Percentiles rank a stretch among this genome's conserved stretches.
These are phyloP conservation scores for Stenopsyche tienmushanensis DNA, from an alignment of 1,140 invertebrate species.

Conservation along the genomic window DNA sequence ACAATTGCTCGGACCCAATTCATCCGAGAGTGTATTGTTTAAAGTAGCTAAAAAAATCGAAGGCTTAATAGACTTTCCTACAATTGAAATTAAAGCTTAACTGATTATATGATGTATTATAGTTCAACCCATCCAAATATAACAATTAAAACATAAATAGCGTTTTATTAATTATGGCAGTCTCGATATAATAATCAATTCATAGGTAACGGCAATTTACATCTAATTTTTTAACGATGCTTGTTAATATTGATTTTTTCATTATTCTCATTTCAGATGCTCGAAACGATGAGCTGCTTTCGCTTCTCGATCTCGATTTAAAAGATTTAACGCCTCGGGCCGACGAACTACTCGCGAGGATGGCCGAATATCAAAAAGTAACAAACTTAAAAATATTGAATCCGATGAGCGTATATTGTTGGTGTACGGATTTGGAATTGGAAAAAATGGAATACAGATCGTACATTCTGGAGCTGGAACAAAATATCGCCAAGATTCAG, in stretches of 20 bases:
- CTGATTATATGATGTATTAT: too few relatives aligned
- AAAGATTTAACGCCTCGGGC: conserved; percentile 44
- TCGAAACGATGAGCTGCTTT: conserved; percentile 3
- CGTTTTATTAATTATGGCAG: conserved; percentile 6
- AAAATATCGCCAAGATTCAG: conserved; percentile 47
- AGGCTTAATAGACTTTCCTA: conserved; percentile 66
- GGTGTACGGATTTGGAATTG: conserved; percentile 43
- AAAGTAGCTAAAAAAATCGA: conserved; percentile 86
- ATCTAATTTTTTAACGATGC: too few relatives aligned
- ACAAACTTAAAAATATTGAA: conserved; percentile 44
- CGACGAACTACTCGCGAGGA: conserved; percentile 43
- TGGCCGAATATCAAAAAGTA: conserved; percentile 42
- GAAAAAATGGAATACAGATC: conserved; percentile 48
- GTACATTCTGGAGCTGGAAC: conserved; percentile 48
- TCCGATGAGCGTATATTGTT: conserved; percentile 45
- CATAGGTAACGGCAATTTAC: too few relatives aligned
- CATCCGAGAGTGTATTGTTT: conserved; percentile 77
- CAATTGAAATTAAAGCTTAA: conserved; percentile 34
- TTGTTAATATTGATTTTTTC: too few relatives aligned
- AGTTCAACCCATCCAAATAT: background rate
- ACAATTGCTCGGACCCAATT: conserved; percentile 85
- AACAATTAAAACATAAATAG: background rate
- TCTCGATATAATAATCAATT: background rate
- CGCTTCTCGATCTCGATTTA: background rate
- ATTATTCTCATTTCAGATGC: background rate